Evolutionary conservation across 2,113 vertebrate genomes (phyloP), one percentile per base, ranked within the genome.

Genomic region (Egretta garzetta): DNA sequence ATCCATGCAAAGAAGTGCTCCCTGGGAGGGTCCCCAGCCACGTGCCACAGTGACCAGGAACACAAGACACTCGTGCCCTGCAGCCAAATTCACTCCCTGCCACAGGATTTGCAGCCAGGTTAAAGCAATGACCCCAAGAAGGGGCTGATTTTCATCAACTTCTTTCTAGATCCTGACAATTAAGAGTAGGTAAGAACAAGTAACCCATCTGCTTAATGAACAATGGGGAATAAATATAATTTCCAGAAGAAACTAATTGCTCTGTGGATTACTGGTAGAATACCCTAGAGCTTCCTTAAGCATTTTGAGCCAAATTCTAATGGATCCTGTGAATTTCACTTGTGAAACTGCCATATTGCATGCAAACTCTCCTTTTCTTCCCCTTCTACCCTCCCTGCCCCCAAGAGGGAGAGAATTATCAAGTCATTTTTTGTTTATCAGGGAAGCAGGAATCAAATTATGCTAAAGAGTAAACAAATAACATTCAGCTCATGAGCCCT

Each of bases 41-140:
- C 2, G 4, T 14, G 6, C 21, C 9, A 14, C n/a, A 37, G 2
- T 1, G 4, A 26, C 55, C 15, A 21, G 41, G 15, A 83, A 8
- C 28, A 53, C 0, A 0, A 4, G 13, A 4, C 1, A 0, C 4
- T 47, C 8, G 1, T 19, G 17, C 8, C 7, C 16, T 33, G 8
- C 10, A 19, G 14, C 11, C 21, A 16, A 8, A 24, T 52, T 47
- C 30, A 9, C 8, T n/a, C 37, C 8, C 16, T 24, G 8, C 5
- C 3, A 0, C 43, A 55, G 30, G 27, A 43, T 58, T 67, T 59
- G 12, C 60, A 66, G 6, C 6, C 50, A 53, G n/a, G 10, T 37
- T 82, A 45, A 72, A 82, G 4, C 23, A 60, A 43, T 8, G 12
- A 56, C 14, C 17, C 10, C 32, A 50, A 90, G 27, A 55, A 82